Evolutionary conservation across 1,140 invertebrate genomes (phyloP).

Genomic region (Drosophila ananassae): DNA sequence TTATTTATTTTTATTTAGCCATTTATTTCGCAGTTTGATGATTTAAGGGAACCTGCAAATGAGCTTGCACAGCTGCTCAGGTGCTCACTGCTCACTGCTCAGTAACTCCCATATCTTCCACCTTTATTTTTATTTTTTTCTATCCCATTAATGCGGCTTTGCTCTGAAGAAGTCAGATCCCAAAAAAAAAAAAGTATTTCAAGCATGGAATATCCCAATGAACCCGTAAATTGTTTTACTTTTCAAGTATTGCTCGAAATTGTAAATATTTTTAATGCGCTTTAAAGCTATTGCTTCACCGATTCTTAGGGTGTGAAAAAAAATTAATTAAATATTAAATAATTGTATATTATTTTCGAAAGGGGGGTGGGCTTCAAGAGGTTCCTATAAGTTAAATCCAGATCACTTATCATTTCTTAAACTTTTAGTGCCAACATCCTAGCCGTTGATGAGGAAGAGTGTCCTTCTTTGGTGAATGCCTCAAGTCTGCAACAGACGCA

Average conservation of each 20-base stretch:
- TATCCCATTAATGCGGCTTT: constrained; percentile 1
- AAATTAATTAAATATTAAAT: neutral
- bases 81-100: constrained; percentile 7
- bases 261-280: neutral
- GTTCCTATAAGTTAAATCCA: too few species aligned
- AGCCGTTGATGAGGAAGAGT: constrained; percentile 60
- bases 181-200: neutral
- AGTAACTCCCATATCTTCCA: neutral
- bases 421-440: constrained; percentile 41
- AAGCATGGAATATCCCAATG: neutral
- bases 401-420: too few species aligned
- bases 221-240: constrained; percentile 2
- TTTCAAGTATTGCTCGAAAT: neutral
- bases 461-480: constrained; percentile 65
- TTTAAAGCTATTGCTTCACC: neutral
- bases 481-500: constrained; percentile 68
- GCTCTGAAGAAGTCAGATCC: neutral
- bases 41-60: constrained; percentile 53
- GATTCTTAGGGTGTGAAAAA: neutral
- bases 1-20: constrained; percentile 38
- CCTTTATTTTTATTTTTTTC: neutral
- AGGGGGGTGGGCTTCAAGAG: too few species aligned
- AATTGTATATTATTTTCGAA: neutral
- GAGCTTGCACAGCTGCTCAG: constrained; percentile 66
- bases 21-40: constrained; percentile 23